Evolutionary conservation across 2,888 invertebrate genomes (phyloP).

Genomic region (Melanchra persicariae): DNA sequence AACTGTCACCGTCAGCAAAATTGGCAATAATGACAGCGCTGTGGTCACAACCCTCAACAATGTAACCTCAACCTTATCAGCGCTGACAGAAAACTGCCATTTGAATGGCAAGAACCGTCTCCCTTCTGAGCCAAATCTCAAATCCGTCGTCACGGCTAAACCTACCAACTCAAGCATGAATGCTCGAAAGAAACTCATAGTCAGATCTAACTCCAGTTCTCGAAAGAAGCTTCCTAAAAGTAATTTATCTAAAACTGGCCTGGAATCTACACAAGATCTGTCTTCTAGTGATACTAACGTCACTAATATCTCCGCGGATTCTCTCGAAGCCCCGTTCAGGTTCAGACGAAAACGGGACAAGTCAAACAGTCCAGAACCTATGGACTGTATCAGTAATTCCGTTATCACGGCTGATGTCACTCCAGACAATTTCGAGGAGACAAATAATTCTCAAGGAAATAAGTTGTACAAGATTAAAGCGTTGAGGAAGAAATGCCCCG

Average conservation of each 20-base stretch:
- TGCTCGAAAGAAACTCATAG: constrained; percentile 85
- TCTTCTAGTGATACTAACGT: constrained; percentile 89
- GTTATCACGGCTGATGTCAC: constrained; percentile 86
- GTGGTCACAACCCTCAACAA: constrained; percentile 78
- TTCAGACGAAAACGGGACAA: constrained; percentile 88
- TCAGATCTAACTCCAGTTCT: constrained; percentile 84
- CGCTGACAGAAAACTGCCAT: constrained; percentile 87
- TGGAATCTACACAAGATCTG: constrained; percentile 84
- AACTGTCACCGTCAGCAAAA: constrained; percentile 74
- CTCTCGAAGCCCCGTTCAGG: constrained; percentile 85
- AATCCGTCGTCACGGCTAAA: constrained; percentile 74
- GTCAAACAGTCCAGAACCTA: constrained; percentile 86
- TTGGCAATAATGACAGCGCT: constrained; percentile 75
- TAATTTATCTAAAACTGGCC: constrained; percentile 75
- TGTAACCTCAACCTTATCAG: constrained; percentile 85
- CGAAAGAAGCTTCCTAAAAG: constrained; percentile 86
- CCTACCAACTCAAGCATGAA: constrained; percentile 72
- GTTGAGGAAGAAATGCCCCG: constrained; percentile 85
- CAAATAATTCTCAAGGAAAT: constrained; percentile 87
- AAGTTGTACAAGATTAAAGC: constrained; percentile 89
- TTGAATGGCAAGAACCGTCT: constrained; percentile 86
- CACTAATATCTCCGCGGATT: constrained; percentile 87
- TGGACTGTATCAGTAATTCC: constrained; percentile 85
- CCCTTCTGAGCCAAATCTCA: constrained; percentile 85
- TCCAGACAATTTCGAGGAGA: constrained; percentile 86